Percentiles rank a stretch among this genome's conserved stretches.
Conservation (phyloP, 2,113 vertebrate species). For the Athene cunicularia region DNA sequence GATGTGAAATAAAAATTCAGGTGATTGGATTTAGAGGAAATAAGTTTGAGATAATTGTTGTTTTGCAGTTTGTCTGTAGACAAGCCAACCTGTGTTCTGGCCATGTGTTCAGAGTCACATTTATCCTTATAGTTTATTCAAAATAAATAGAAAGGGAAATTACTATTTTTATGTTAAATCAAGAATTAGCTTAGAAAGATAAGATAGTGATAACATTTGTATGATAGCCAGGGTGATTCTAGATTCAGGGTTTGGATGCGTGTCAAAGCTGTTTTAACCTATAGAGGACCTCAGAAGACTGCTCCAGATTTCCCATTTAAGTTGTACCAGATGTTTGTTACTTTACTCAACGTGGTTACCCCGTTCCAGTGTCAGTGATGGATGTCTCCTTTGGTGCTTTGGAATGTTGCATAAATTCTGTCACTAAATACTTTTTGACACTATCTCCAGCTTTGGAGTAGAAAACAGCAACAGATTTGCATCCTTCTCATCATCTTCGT, state of each 20-base stretch:
- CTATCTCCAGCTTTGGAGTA: background rate
- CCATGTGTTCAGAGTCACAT: background rate
- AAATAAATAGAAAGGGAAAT: background rate
- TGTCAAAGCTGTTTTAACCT: background rate
- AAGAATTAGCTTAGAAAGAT: background rate
- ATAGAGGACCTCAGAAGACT: background rate
- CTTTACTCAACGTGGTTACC: background rate
- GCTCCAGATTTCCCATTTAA: background rate
- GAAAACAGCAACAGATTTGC: background rate
- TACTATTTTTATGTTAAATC: background rate
- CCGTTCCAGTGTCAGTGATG: background rate
- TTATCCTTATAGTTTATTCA: background rate
- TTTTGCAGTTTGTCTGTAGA: background rate
- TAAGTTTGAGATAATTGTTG: background rate
- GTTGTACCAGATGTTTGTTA: background rate
- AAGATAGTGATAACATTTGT: background rate
- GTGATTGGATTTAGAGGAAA: background rate
- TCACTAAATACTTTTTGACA: background rate
- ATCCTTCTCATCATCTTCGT: background rate
- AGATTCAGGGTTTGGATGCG: background rate
- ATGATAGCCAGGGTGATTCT: background rate
- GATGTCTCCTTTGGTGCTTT: background rate
- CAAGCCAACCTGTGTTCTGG: background rate
- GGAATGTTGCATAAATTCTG: background rate
- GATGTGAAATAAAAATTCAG: background rate